Percentiles rank a stretch among this genome's conserved stretches.
Conservation (phyloP, 35 echinoderm and acorn worm species). For the Lytechinus pictus region DNA sequence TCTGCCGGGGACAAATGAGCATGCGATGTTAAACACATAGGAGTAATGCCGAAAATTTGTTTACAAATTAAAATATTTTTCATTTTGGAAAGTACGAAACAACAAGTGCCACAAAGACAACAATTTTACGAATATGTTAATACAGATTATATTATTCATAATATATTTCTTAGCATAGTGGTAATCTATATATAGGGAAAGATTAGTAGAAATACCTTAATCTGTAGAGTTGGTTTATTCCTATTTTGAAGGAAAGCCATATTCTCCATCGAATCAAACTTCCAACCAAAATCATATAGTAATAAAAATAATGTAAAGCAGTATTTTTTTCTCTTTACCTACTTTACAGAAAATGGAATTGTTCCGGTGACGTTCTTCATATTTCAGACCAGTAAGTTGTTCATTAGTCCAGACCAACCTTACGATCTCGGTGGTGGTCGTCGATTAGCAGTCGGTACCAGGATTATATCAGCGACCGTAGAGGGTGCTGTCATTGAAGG, state of each 20-base stretch:
- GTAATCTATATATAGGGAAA: too few species aligned
- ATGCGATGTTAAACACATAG: too few species aligned
- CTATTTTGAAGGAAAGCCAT: not conserved
- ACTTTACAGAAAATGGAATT: not conserved
- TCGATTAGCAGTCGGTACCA: conserved; percentile 9
- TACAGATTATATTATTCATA: too few species aligned
- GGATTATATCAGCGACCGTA: conserved; percentile 21
- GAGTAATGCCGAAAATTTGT: too few species aligned
- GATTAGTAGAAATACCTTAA: too few species aligned
- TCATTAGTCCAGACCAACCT: not conserved
- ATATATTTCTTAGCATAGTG: not conserved
- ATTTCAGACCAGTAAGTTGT: conserved; percentile 21
- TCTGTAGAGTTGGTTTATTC: not conserved
- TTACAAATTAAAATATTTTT: not conserved
- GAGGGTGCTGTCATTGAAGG: conserved; percentile 34
- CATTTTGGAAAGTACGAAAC: not conserved
- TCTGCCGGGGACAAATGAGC: too few species aligned
- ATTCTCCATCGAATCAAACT: not conserved
- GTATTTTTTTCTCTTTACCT: not conserved
- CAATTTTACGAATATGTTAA: too few species aligned
- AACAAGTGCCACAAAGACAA: not conserved
- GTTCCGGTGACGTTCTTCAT: conserved; percentile 38
- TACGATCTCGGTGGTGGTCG: not conserved
- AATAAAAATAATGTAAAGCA: not conserved
- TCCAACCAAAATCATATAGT: not conserved